Evolutionary conservation across 2,888 invertebrate genomes (phyloP).

Genomic region (Diloba caeruleocephala): DNA sequence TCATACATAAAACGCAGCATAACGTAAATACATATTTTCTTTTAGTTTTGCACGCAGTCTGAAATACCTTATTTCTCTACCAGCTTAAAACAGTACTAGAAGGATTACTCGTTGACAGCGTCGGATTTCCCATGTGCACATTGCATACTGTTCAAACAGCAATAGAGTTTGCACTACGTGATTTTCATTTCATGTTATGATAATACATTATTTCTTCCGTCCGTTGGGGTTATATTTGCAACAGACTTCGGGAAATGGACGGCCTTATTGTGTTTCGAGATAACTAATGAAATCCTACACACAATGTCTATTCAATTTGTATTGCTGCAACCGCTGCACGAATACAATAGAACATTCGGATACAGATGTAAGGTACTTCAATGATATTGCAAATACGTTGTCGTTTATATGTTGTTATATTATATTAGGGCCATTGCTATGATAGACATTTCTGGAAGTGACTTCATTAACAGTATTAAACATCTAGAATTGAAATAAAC

Average conservation of each 20-base stretch:
- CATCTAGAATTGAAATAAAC: no score
- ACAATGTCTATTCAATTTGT: conserved; percentile 38
- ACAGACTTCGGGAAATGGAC: conserved; percentile 29
- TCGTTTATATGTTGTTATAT: no score
- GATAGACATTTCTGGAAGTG: no score
- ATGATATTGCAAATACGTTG: no score
- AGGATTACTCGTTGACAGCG: not conserved
- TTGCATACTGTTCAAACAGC: conserved; percentile 5
- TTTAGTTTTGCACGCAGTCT: not conserved
- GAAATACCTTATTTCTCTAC: not conserved
- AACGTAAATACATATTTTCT: not conserved
- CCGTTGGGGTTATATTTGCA: conserved; percentile 35
- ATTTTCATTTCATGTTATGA: conserved; percentile 33
- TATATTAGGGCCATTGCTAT: no score
- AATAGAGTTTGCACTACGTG: conserved; percentile 19
- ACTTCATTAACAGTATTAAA: no score
- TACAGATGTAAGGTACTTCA: no score
- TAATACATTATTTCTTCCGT: conserved; percentile 25
- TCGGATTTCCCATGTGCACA: conserved; percentile 15
- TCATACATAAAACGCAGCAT: no score
- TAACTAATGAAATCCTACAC: conserved; percentile 31
- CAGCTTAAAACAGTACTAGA: conserved; percentile 8
- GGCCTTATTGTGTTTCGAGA: conserved; percentile 32
- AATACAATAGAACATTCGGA: conserved; percentile 6
- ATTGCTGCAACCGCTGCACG: conserved; percentile 7